A percentile compares a stretch with the other conserved stretches of the same genome.
phyloP scores from a whole-genome alignment of 2,797 vertebrate species.

The Crypturellus tataupa region DNA sequence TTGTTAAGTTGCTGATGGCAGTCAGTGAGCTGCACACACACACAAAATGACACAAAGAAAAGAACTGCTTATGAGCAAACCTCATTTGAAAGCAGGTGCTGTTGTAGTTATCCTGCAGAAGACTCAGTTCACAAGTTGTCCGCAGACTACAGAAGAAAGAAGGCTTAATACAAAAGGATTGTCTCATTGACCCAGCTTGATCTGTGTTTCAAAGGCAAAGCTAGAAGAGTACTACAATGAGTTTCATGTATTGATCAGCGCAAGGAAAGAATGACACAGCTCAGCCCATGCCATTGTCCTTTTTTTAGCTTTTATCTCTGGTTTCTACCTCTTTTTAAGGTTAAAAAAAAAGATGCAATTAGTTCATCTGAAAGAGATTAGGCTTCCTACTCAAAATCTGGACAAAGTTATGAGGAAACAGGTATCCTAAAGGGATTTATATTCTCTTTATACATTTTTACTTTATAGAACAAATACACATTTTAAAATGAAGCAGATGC shows the following conservation, averaged over 20 bases:
- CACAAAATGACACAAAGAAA: constrained; percentile 12
- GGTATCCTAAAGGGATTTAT: constrained; percentile 35
- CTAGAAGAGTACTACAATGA: constrained; percentile 70
- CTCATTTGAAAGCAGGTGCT: constrained; percentile 46
- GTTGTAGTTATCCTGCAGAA: not conserved
- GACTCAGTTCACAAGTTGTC: constrained; percentile 31
- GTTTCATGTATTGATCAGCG: constrained; percentile 65
- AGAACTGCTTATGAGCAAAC: constrained; percentile 41
- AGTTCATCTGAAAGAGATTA: constrained; percentile 61
- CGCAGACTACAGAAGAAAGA: constrained; percentile 44
- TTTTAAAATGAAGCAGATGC: not conserved
- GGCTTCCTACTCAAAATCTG: constrained; percentile 57
- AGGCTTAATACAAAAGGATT: constrained; percentile 61
- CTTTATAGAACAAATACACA: not conserved
- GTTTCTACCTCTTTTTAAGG: constrained; percentile 30
- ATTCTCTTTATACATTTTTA: not conserved
- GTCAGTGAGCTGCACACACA: not conserved
- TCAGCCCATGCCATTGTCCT: constrained; percentile 67
- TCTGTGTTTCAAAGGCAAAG: constrained; percentile 77
- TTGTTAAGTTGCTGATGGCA: not conserved
- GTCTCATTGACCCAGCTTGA: constrained; percentile 68
- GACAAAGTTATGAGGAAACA: constrained; percentile 36
- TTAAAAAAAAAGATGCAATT: constrained; percentile 45
- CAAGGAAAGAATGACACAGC: constrained; percentile 66
- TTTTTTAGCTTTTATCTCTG: constrained; percentile 29